These are phyloP conservation scores for Carapus acus DNA, from an alignment of 2,797 vertebrate species.

Conservation along the genomic window DNA sequence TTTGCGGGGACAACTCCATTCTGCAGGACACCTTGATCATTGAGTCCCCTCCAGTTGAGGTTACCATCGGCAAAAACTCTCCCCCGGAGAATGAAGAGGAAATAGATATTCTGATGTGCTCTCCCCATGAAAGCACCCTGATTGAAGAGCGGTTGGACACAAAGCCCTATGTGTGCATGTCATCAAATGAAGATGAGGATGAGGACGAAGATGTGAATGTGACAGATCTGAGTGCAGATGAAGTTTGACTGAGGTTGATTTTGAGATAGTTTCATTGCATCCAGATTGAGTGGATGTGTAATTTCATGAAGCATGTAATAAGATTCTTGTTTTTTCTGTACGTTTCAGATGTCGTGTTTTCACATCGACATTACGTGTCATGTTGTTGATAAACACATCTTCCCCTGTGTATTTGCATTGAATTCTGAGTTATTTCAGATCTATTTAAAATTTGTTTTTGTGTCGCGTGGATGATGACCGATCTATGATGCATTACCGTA, in stretches of 20 bases:
- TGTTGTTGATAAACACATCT: too few species aligned
- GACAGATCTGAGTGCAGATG: slow-evolving; percentile 67
- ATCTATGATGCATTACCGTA: too few species aligned
- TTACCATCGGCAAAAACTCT: slow-evolving; percentile 1
- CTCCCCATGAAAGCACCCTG: slow-evolving; percentile 25
- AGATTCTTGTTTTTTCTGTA: too few species aligned
- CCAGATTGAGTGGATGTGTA: background rate
- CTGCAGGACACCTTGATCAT: background rate
- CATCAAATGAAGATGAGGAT: slow-evolving; percentile 48
- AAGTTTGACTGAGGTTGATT: slow-evolving; percentile 24
- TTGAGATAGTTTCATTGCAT: slow-evolving; percentile 22
- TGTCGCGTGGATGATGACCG: too few species aligned
- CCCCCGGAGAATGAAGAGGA: slow-evolving; percentile 37
- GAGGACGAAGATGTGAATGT: slow-evolving; percentile 54
- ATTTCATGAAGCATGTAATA: background rate
- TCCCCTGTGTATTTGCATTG: too few species aligned
- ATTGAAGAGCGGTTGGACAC: background rate
- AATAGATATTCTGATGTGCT: slow-evolving; percentile 55
- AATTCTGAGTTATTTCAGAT: too few species aligned
- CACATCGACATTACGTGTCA: too few species aligned
- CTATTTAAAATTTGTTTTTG: too few species aligned
- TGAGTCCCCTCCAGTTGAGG: background rate
- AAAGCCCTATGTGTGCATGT: background rate
- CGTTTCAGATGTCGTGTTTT: too few species aligned
- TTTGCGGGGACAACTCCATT: too few species aligned